Conservation (phyloP, 1,140 invertebrate genomes). For the Zaprionus vittiger region DNA sequence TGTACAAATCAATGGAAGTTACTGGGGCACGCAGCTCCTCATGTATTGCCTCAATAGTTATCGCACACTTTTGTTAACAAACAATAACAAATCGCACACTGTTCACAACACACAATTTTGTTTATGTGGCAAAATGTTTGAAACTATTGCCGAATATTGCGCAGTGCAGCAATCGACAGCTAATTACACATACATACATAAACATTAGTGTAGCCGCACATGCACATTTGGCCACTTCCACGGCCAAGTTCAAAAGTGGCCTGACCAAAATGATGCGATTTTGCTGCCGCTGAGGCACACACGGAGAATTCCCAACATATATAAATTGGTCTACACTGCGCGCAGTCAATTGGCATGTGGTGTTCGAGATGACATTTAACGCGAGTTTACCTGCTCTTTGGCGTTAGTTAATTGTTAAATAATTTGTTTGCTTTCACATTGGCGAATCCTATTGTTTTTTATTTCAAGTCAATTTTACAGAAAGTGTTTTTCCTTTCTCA, state of each 20-base stretch:
- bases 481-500: slow-evolving; percentile 61
- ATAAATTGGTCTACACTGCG: slow-evolving; percentile 17
- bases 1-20: slow-evolving; percentile 70
- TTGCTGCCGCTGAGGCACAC: slow-evolving; percentile 13
- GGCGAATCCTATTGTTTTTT: slow-evolving; percentile 58
- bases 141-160: slow-evolving; percentile 41
- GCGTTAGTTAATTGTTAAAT: slow-evolving; percentile 42
- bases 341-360: slow-evolving; percentile 15
- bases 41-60: background rate
- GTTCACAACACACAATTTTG: background rate
- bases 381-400: slow-evolving; percentile 22
- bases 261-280: slow-evolving; percentile 38
- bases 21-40: background rate
- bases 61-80: background rate
- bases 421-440: slow-evolving; percentile 55
- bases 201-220: slow-evolving; percentile 14
- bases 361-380: background rate
- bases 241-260: slow-evolving; percentile 69
- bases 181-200: slow-evolving; percentile 22
- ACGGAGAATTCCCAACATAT: slow-evolving; percentile 10
- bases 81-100: background rate
- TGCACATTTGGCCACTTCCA: slow-evolving; percentile 54
- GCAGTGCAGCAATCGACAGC: slow-evolving; percentile 14
- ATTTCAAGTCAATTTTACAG: slow-evolving; percentile 47
- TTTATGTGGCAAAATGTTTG: slow-evolving; percentile 11